Base-by-base conservation (phyloP, 2,888 invertebrate species). In the Clistopyga incitator region DNA sequence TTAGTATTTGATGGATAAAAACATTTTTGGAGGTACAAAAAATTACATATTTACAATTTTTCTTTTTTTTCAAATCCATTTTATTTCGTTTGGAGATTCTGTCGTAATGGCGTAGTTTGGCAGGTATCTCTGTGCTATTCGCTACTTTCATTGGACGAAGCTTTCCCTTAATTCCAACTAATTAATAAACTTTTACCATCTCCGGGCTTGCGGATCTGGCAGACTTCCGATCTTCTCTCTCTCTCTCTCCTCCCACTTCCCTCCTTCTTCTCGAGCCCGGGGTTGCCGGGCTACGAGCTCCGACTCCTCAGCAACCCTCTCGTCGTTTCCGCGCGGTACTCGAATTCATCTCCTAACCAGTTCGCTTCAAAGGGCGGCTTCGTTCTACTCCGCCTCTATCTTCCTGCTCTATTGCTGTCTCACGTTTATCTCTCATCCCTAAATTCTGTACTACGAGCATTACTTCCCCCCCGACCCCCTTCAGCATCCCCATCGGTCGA, bases 161-260 rank as follows among this genome's bases (percentile, higher is more conserved):
- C 76, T 77, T 86, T 88, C 88, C 88, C 89, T 89, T 90, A 90
- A 91, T 91, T 90, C 90, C 87, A 86, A 90, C 90, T 91, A 91
- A 91, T 91, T 91, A 91, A 91, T 91, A 91, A 91, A 91, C 91
- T 91, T 91, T 91, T 88, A 88, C 87, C 89, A 88, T 89, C 89
- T 90, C 88, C 81, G 79, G 67, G 56, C 67, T 64, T 65, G 68
- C 80, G 80, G 64, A 80, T 79, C 71, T 47, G 56, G 61, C 70
- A 50, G 81, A 85, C 85, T 75, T 74, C 84, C 80, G 71, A 61
- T 67, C 78, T 64, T 54, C 47, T 52, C 42, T 56, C 56, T 50
- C 71, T 52, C 52, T 34, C 80, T 47, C 59, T 72, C 61, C 10
- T 54, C 59, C 71, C 47, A 6, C 75, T 67, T 45, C 67, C 65